Base-by-base conservation (phyloP, 2,888 invertebrate genomes). In the Eupithecia subfuscata region DNA sequence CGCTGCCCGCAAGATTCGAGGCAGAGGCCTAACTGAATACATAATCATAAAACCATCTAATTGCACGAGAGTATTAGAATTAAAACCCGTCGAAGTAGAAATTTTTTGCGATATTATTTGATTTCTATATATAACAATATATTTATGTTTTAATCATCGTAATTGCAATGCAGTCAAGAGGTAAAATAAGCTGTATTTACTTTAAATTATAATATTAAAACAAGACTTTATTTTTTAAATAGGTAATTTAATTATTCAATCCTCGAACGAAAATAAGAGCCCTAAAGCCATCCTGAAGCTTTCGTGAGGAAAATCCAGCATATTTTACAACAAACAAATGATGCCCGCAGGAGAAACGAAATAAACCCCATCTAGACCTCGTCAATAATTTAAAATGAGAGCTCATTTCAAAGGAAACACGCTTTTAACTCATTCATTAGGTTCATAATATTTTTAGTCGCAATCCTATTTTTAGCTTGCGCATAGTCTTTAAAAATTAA, bases 301-400 rank as follows among this genome's bases (percentile, higher is more conserved):
- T 64, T 30, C 18, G 2, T 34, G 18, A 16, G 34, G 64, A 30
- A 64, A 30, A 64, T 30, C 25, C 52, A 63, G 25, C 25, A 30
- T 30, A 64, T 64, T 64, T 30, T 30, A 34, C 16, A 64, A 30
- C 64, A 64, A 64, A 64, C 34, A 64, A 64, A 34, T 34, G 64
- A 64, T 16, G 64, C 64, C 64, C 64, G 34, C 7, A 30, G 34
- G 64, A 34, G 16, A 34, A 64, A 64, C 64, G 30, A 8, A 8
- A 12, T 25, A 30, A 6, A 45, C 16, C 12, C 12, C 14, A 25
- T 63, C 63, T 25, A 63, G 22, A 30, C 9, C n/a, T 52, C 9
- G n/a, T 52, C 52, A 52, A 52, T 52, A n/a, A 52, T 52, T 52
- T 52, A 52, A 18, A 52, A 52, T 9, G 18, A 52, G 52, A 52